Percentiles rank a stretch among this genome's conserved stretches.
Evolutionary conservation across 2,888 invertebrate species (phyloP).

Genomic region (Sympetrum striolatum): DNA sequence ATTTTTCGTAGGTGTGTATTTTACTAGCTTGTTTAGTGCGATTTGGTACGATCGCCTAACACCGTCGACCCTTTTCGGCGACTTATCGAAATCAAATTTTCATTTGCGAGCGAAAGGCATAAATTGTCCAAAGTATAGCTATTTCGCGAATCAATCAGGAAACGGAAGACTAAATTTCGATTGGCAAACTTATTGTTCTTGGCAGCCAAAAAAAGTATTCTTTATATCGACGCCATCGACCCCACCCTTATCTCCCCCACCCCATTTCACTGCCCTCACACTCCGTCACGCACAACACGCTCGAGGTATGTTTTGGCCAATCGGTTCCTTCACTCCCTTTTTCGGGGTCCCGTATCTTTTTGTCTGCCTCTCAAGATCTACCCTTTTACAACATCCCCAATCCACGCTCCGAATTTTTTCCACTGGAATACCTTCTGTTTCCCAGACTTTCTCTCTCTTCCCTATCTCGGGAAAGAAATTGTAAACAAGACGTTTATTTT

Average conservation of each 20-base stretch:
- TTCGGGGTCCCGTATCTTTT: conserved; percentile 17
- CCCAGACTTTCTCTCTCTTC: background rate
- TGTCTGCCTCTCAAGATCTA: background rate
- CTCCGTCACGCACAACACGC: conserved; percentile 25
- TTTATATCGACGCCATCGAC: background rate
- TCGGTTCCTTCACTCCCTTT: conserved; percentile 31
- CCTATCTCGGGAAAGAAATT: background rate
- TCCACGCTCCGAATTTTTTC: background rate
- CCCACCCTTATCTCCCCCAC: background rate
- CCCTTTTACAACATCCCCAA: background rate
- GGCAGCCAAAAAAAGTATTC: background rate
- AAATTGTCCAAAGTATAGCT: background rate
- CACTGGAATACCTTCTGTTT: background rate
- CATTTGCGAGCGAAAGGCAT: background rate
- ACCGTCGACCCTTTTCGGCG: background rate
- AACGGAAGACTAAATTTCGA: background rate
- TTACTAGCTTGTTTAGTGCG: no score
- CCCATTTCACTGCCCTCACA: background rate
- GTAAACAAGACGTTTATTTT: conserved; percentile 32
- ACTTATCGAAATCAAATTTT: background rate
- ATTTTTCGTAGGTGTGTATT: no score
- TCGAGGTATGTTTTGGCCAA: conserved; percentile 12
- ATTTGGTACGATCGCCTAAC: background rate
- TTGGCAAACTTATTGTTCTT: background rate
- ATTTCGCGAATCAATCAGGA: background rate